Conservation (phyloP, 2,113 vertebrate species). For the Takifugu bimaculatus region DNA sequence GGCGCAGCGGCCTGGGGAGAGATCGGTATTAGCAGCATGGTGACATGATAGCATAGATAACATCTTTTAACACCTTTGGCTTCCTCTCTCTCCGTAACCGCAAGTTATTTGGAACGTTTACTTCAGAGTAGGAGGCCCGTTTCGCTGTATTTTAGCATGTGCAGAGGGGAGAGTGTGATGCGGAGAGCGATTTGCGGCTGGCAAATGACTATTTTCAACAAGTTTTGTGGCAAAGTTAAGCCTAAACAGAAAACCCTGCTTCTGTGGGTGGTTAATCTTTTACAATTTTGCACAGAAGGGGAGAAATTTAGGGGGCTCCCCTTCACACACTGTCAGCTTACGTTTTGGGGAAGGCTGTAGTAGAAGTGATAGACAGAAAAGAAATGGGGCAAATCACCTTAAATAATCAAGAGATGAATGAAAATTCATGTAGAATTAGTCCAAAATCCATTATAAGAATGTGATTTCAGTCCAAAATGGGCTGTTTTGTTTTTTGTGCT, state of each 20-base stretch:
- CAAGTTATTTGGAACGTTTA: conserved; percentile 6
- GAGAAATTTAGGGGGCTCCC: conserved; percentile 70
- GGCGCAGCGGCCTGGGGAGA: no score
- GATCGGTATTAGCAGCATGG: neutral
- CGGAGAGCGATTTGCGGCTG: neutral
- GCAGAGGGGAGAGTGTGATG: neutral
- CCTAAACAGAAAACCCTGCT: conserved; percentile 38
- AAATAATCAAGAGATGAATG: neutral
- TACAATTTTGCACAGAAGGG: conserved; percentile 54
- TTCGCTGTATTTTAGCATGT: neutral
- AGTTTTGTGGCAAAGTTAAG: conserved; percentile 6
- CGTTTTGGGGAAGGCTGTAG: conserved; percentile 8
- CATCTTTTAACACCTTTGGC: conserved; percentile 18
- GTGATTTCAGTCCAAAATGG: neutral
- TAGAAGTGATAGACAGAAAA: neutral
- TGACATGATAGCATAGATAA: conserved; percentile 23
- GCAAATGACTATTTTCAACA: no score
- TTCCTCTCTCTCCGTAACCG: conserved; percentile 21
- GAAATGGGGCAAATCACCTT: conserved; percentile 3
- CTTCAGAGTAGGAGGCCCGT: neutral
- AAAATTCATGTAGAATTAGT: neutral
- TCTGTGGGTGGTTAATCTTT: conserved; percentile 57
- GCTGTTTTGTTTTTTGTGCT: neutral
- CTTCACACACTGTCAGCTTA: conserved; percentile 32
- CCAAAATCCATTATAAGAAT: no score